A percentile compares a stretch with the other conserved stretches of the same genome.
phyloP scores from a whole-genome alignment of 2,113 vertebrate genomes.

The Burhinus bistriatus region DNA sequence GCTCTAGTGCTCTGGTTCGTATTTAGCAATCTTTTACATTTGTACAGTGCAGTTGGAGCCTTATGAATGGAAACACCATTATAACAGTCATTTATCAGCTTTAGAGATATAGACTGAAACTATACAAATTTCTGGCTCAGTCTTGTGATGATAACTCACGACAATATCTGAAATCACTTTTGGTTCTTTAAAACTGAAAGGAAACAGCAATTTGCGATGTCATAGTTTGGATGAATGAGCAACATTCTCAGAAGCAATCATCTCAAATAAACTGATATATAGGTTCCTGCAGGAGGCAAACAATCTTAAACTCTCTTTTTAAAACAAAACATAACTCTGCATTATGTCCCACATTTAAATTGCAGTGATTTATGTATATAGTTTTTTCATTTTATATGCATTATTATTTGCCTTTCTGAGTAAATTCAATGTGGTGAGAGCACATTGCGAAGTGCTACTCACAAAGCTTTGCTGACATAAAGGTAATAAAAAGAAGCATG shows the following conservation, averaged over 20 bases:
- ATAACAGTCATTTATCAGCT: not conserved
- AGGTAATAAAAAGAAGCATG: not conserved
- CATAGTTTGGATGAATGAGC: conserved; percentile 1
- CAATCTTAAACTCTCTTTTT: conserved; percentile 17
- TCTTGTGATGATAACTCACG: conserved; percentile 11
- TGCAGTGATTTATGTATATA: not conserved
- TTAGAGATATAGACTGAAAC: not conserved
- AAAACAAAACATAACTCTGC: conserved; percentile 27
- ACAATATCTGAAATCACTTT: conserved; percentile 46
- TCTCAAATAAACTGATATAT: conserved; percentile 27
- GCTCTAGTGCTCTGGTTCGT: not conserved
- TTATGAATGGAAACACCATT: conserved; percentile 13
- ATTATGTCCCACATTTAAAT: conserved; percentile 8
- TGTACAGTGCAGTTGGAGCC: not conserved
- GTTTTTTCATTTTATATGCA: conserved; percentile 4
- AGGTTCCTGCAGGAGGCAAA: not conserved
- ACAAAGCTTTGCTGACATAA: conserved; percentile 9
- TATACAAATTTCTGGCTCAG: conserved; percentile 4
- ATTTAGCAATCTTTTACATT: not conserved
- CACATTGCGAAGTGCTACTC: not conserved
- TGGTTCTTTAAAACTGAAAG: conserved; percentile 43
- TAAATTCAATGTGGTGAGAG: conserved; percentile 7
- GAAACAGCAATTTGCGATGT: conserved; percentile 19
- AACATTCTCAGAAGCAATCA: conserved; percentile 47
- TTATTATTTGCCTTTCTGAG: not conserved